These are phyloP conservation scores for Amphiura filiformis DNA, from an alignment of 35 echinoderm and acorn worm species.

Conservation along the genomic window DNA sequence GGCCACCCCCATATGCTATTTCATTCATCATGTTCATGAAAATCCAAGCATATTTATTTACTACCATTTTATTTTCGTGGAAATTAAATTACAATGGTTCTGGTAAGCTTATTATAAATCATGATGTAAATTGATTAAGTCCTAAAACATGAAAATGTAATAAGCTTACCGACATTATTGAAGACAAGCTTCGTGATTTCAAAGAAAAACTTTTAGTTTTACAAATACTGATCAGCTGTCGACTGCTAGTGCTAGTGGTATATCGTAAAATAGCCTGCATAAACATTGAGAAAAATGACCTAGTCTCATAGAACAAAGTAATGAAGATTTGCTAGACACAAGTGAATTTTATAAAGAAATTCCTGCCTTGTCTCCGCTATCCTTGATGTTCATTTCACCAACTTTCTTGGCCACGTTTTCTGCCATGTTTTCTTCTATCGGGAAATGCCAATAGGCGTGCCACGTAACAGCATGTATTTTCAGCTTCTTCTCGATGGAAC, in stretches of 20 bases:
- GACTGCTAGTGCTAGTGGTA: not conserved
- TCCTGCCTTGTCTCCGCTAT: not conserved
- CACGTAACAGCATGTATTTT: not conserved
- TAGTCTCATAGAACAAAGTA: not conserved
- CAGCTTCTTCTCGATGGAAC: no score
- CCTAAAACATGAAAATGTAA: not conserved
- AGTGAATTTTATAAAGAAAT: no score
- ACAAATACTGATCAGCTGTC: not conserved
- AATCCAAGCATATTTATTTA: not conserved
- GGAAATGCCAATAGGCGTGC: not conserved
- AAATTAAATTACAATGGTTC: not conserved
- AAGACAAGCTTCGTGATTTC: not conserved
- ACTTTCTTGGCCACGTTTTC: conserved; percentile 11
- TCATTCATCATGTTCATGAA: not conserved
- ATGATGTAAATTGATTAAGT: not conserved
- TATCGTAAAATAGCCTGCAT: not conserved
- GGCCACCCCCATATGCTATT: not conserved
- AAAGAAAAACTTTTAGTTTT: not conserved
- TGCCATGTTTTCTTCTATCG: conserved; percentile 4
- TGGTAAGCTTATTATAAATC: not conserved
- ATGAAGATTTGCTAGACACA: no score
- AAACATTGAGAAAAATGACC: not conserved
- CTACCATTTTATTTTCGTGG: not conserved
- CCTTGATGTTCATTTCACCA: not conserved
- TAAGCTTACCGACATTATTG: not conserved